These are phyloP conservation scores for Odontomachus brunneus DNA, from an alignment of 1,140 invertebrate species.

Conservation along the genomic window DNA sequence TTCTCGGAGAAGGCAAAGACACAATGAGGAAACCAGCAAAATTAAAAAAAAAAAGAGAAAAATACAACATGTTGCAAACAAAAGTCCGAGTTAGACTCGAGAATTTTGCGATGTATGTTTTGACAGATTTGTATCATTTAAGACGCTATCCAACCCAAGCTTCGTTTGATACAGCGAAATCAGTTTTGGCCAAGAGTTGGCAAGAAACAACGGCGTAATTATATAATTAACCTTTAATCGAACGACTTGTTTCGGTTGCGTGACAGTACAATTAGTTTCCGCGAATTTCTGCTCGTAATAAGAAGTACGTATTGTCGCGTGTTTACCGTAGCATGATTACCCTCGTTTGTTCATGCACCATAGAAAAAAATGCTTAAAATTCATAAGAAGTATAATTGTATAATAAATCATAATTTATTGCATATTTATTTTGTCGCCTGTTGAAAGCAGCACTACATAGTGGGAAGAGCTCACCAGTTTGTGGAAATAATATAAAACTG, in stretches of 20 bases:
- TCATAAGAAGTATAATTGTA: not conserved
- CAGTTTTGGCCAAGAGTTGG: too few species aligned
- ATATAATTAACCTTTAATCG: not conserved
- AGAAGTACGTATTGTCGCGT: not conserved
- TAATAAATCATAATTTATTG: not conserved
- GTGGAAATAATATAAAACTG: too few species aligned
- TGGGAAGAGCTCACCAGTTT: too few species aligned
- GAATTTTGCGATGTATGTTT: not conserved
- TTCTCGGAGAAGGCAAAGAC: too few species aligned
- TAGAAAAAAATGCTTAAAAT: not conserved
- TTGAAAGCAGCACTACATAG: too few species aligned
- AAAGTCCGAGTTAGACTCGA: not conserved
- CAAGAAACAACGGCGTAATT: not conserved
- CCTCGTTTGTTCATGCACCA: not conserved
- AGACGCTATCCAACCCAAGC: not conserved
- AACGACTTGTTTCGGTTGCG: too few species aligned
- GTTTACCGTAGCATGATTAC: not conserved
- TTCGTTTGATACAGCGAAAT: too few species aligned
- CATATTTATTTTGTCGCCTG: not conserved
- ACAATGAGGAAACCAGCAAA: too few species aligned
- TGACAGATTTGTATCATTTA: constrained; percentile 8
- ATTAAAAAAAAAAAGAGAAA: too few species aligned
- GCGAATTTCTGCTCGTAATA: not conserved
- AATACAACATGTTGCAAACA: not conserved
- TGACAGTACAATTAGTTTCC: too few species aligned